These are phyloP conservation scores for Podocnemis expansa DNA, from an alignment of 2,113 vertebrate species.

Conservation along the genomic window DNA sequence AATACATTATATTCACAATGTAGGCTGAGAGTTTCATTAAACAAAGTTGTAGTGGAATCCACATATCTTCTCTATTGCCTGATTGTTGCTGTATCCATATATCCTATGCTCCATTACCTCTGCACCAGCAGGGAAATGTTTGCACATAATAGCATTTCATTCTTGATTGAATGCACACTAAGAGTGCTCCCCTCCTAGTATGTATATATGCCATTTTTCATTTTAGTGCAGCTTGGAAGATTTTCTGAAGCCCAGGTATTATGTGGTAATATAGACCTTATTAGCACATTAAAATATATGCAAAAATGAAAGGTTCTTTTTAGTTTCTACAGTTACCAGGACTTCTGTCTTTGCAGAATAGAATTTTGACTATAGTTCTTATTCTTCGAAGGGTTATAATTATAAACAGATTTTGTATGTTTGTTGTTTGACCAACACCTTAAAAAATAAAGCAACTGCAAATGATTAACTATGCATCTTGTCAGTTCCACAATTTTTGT, in stretches of 20 bases:
- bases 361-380: neutral
- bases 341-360: neutral
- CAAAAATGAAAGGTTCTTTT: conserved; percentile 11
- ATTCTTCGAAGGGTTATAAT: conserved; percentile 9
- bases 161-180: conserved; percentile 73
- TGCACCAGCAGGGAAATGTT: conserved; percentile 72
- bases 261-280: neutral
- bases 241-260: conserved; percentile 28
- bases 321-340: neutral
- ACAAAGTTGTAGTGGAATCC: conserved; percentile 61
- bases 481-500: neutral
- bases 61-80: conserved; percentile 66
- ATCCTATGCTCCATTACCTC: conserved; percentile 78
- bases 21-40: conserved; percentile 69
- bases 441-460: neutral
- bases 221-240: conserved; percentile 18
- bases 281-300: neutral
- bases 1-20: conserved; percentile 44
- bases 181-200: conserved; percentile 40
- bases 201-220: conserved; percentile 51
- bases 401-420: neutral
- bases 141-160: conserved; percentile 74
- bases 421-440: neutral
- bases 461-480: neutral
- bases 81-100: conserved; percentile 68